Evolutionary conservation across 2,797 vertebrate species (phyloP).

Genomic region (Oryzias dopingdopingensis): DNA sequence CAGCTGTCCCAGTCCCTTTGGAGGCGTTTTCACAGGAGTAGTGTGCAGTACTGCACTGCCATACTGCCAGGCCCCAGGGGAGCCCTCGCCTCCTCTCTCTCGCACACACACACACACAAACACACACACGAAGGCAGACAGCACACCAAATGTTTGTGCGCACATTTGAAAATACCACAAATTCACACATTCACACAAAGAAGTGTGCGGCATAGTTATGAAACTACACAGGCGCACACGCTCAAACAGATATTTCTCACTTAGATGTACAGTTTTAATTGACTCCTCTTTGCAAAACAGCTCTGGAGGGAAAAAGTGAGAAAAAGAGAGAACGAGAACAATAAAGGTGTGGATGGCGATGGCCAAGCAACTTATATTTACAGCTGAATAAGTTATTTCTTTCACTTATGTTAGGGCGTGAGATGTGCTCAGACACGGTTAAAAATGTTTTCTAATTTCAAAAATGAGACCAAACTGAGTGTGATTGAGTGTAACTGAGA

Average conservation of each 20-base stretch:
- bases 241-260: conserved; percentile 60
- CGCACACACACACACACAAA: conserved; percentile 28
- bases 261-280: conserved; percentile 77
- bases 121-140: conserved; percentile 19
- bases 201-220: conserved; percentile 40
- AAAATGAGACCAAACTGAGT: conserved; percentile 46
- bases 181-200: conserved; percentile 64
- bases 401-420: conserved; percentile 6
- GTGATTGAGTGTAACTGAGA: conserved; percentile 51
- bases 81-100: conserved; percentile 59
- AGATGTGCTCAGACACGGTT: conserved; percentile 23
- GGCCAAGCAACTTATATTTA: conserved; percentile 40
- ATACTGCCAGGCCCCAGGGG: conserved; percentile 79
- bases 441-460: conserved; percentile 41
- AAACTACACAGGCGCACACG: conserved; percentile 38
- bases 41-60: conserved; percentile 65
- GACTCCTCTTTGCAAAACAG: conserved; percentile 71
- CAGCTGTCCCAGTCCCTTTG: conserved; percentile 78
- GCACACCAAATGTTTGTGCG: conserved; percentile 27
- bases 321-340: conserved; percentile 36
- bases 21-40: conserved; percentile 73
- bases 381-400: conserved; percentile 3
- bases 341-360: conserved; percentile 32
- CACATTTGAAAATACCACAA: conserved; percentile 47
- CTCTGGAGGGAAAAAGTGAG: conserved; percentile 58